Conservation (phyloP, 2,888 invertebrate genomes). For the Hirtodrosophila histrioides region DNA sequence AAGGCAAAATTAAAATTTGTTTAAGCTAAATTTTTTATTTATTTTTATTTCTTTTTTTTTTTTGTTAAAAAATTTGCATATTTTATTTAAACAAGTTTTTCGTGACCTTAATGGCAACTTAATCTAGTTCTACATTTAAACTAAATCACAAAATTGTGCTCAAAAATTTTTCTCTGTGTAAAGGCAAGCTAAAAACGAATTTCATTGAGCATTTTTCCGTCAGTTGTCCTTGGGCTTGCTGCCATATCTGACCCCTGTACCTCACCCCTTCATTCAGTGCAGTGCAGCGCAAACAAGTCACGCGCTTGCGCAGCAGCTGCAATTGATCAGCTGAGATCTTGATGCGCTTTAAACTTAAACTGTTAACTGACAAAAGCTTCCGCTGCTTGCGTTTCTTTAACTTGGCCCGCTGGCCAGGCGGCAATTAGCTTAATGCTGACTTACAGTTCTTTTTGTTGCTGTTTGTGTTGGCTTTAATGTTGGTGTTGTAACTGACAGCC, state of each 20-base stretch:
- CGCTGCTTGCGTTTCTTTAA: constrained; percentile 8
- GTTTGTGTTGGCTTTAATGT: constrained; percentile 4
- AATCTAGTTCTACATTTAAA: no score
- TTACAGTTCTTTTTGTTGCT: constrained; percentile 23
- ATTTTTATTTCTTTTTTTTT: no score
- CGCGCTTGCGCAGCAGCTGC: constrained; percentile 50
- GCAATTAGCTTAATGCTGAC: constrained; percentile 38
- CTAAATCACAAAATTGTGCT: no score
- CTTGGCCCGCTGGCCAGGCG: constrained; percentile 20
- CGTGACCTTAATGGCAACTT: no score
- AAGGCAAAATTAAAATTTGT: no score
- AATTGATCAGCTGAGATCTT: constrained; percentile 28
- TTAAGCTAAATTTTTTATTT: no score
- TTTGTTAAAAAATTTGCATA: no score
- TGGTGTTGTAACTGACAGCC: constrained; percentile 37
- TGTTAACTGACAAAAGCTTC: constrained; percentile 31
- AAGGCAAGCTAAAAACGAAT: constrained; percentile 10
- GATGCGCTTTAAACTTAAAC: constrained; percentile 41
- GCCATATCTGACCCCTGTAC: not conserved
- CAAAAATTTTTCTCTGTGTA: no score
- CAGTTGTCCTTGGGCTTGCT: constrained; percentile 8
- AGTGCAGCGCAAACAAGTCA: constrained; percentile 27
- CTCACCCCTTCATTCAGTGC: not conserved
- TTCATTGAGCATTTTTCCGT: constrained; percentile 4
- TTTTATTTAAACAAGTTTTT: no score